Conservation (phyloP, 2,888 invertebrate genomes). For the Machimus atricapillus region DNA sequence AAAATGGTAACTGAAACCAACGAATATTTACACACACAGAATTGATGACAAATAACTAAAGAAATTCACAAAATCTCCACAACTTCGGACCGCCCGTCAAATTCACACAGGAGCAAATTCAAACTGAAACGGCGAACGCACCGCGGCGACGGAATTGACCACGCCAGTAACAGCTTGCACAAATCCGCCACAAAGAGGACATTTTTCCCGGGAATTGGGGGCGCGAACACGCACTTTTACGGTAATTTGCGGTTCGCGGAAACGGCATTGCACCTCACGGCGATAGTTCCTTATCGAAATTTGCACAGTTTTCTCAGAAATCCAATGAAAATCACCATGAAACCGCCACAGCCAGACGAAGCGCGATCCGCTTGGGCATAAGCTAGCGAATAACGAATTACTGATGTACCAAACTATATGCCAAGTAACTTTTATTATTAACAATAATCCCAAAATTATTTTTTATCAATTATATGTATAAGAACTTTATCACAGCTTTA, state of each 20-base stretch:
- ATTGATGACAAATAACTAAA: not conserved
- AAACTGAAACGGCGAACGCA: conserved; percentile 27
- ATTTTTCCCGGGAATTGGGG: not conserved
- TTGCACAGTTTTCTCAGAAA: not conserved
- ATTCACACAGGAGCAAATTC: not conserved
- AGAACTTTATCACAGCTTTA: no score
- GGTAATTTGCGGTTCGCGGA: not conserved
- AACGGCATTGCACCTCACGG: not conserved
- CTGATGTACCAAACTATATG: no score
- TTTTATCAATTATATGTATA: no score
- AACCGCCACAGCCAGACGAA: not conserved
- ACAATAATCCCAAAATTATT: no score
- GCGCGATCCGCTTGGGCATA: conserved; percentile 8
- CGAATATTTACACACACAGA: not conserved
- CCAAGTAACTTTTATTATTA: no score
- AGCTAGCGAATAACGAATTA: no score
- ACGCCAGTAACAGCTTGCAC: conserved; percentile 1
- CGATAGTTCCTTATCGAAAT: not conserved
- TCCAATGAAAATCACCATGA: not conserved
- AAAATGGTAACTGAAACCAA: no score
- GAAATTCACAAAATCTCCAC: not conserved
- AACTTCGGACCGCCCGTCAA: not conserved
- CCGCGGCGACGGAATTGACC: not conserved
- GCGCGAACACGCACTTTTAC: not conserved
- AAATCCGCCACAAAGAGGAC: not conserved